Evolutionary conservation across 2,888 invertebrate species (phyloP).

Genomic region (Sclerodermus sp.): DNA sequence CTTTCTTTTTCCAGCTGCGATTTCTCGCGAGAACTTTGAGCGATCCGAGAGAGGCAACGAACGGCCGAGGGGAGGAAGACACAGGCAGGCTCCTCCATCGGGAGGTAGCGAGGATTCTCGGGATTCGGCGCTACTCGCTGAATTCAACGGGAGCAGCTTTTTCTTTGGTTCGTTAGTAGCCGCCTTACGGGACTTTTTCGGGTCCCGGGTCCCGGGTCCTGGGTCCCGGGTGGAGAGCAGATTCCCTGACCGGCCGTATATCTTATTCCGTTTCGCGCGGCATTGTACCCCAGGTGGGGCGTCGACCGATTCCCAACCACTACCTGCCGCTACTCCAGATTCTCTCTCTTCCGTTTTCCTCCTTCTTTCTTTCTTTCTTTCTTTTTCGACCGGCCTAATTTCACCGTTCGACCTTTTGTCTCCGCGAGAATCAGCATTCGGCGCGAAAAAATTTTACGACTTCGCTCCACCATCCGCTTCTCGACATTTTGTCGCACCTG

Average conservation of each 20-base stretch:
- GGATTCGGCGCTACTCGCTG: no score
- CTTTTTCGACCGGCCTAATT: slow-evolving; percentile 1
- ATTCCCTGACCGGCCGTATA: slow-evolving; percentile 39
- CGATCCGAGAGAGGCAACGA: no score
- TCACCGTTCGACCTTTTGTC: not conserved
- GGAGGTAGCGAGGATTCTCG: no score
- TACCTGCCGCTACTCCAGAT: slow-evolving; percentile 51
- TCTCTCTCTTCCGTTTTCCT: slow-evolving; percentile 27
- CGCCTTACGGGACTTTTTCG: slow-evolving; percentile 37
- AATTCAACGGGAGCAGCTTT: no score
- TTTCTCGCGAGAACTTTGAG: no score
- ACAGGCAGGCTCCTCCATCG: no score
- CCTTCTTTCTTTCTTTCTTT: slow-evolving; percentile 23
- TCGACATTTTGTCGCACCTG: no score
- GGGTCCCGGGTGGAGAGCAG: slow-evolving; percentile 2
- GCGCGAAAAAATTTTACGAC: not conserved
- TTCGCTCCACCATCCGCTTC: no score
- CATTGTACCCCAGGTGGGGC: slow-evolving; percentile 30
- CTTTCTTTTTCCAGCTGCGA: no score
- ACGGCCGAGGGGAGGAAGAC: no score
- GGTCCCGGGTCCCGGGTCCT: slow-evolving; percentile 22
- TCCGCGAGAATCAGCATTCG: not conserved
- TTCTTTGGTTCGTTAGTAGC: slow-evolving; percentile 21
- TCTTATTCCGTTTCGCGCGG: slow-evolving; percentile 36
- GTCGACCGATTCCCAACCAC: slow-evolving; percentile 34